Evolutionary conservation across 2,113 vertebrate genomes (phyloP).

Genomic region (rabbit (Oryctolagus cuniculus)): mOryCun1.1 NC_091434.1:85086001-85086500

Average conservation of each 20-base stretch:
- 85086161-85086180: not conserved
- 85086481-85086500: too few species aligned
- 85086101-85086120: not conserved
- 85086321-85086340: too few species aligned
- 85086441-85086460: too few species aligned
- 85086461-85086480: too few species aligned
- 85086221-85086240: not conserved
- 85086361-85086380: too few species aligned
- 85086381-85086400: too few species aligned
- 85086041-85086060: not conserved
- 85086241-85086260: not conserved
- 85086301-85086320: too few species aligned
- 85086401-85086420: too few species aligned
- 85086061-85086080: not conserved
- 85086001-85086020: not conserved
- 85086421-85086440: too few species aligned
- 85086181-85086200: not conserved
- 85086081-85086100: not conserved
- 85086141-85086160: not conserved
- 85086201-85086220: not conserved
- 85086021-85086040: not conserved
- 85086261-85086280: not conserved
- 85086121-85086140: not conserved
- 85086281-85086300: too few species aligned
- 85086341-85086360: too few species aligned